These are phyloP conservation scores for Trichomalopsis sarcophagae DNA, from an alignment of 1,140 invertebrate species.

Conservation along the genomic window DNA sequence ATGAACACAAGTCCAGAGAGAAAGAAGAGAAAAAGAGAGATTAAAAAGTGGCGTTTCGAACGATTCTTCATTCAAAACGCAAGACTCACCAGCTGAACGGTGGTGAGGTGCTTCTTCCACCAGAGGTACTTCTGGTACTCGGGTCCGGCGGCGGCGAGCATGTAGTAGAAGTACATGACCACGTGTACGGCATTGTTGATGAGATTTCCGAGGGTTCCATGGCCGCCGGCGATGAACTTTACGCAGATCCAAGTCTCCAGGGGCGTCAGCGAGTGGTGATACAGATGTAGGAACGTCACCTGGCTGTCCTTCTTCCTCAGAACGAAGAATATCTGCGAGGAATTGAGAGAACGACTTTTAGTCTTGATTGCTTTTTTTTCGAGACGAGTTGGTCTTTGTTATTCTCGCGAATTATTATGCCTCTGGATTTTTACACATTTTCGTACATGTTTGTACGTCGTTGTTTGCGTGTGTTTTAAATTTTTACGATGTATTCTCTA, in stretches of 20 bases:
- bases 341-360: not conserved
- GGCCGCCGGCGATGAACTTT: conserved; percentile 94
- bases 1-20: not conserved
- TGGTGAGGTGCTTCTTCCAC: conserved; percentile 97
- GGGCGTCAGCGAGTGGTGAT: conserved; percentile 96
- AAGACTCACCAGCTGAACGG: conserved; percentile 88
- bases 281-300: conserved; percentile 93
- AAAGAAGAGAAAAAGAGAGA: not conserved
- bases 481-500: too few relatives aligned
- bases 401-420: not conserved
- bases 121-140: conserved; percentile 93
- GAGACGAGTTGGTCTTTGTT: too few relatives aligned
- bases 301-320: conserved; percentile 95
- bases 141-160: conserved; percentile 93
- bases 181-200: conserved; percentile 96
- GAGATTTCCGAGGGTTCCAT: conserved; percentile 93
- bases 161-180: conserved; percentile 96
- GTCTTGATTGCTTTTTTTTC: not conserved
- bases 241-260: conserved; percentile 96
- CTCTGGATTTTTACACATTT: too few relatives aligned
- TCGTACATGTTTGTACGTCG: too few relatives aligned
- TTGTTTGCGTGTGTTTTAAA: too few relatives aligned
- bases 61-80: not conserved
- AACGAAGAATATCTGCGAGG: conserved; percentile 88
- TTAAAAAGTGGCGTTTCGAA: not conserved